Evolutionary conservation across 2,113 vertebrate genomes (phyloP).

Genomic region (Romanogobio albipinnatus): DNA sequence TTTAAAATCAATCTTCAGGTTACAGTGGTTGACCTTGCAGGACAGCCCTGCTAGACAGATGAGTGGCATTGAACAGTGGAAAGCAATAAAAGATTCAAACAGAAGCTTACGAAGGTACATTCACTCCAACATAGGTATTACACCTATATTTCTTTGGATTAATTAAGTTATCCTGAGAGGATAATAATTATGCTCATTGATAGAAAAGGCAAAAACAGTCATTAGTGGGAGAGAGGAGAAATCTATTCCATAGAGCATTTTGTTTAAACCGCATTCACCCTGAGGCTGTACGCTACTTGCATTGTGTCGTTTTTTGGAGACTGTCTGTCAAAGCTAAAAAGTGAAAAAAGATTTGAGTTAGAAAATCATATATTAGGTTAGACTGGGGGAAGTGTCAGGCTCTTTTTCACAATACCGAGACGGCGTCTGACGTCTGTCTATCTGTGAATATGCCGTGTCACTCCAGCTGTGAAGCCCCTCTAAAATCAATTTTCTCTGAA

Average conservation of each 20-base stretch:
- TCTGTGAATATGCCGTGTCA: background rate
- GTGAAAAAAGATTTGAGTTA: background rate
- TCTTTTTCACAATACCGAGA: slow-evolving; percentile 19
- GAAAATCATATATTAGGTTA: slow-evolving; percentile 9
- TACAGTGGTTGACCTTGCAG: background rate
- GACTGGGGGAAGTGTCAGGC: background rate
- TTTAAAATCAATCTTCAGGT: slow-evolving; percentile 17
- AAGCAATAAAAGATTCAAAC: slow-evolving; percentile 1
- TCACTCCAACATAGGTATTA: slow-evolving; percentile 33
- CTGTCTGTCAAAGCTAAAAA: slow-evolving; percentile 48
- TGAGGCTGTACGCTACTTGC: slow-evolving; percentile 43
- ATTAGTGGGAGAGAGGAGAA: slow-evolving; percentile 60
- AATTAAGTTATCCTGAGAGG: slow-evolving; percentile 62
- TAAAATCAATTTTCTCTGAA: slow-evolving; percentile 22
- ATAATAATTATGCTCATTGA: slow-evolving; percentile 61
- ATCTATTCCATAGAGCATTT: slow-evolving; percentile 56
- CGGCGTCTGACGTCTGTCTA: background rate
- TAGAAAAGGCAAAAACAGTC: slow-evolving; percentile 59
- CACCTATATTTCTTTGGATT: slow-evolving; percentile 48
- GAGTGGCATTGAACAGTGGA: background rate
- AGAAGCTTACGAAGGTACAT: background rate
- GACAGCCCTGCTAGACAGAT: background rate
- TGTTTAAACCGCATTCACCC: slow-evolving; percentile 57
- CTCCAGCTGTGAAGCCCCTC: slow-evolving; percentile 16
- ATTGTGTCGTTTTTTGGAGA: slow-evolving; percentile 62